Base-by-base conservation (phyloP, 2,113 vertebrate genomes). In the Australoheros scitulus region DNA sequence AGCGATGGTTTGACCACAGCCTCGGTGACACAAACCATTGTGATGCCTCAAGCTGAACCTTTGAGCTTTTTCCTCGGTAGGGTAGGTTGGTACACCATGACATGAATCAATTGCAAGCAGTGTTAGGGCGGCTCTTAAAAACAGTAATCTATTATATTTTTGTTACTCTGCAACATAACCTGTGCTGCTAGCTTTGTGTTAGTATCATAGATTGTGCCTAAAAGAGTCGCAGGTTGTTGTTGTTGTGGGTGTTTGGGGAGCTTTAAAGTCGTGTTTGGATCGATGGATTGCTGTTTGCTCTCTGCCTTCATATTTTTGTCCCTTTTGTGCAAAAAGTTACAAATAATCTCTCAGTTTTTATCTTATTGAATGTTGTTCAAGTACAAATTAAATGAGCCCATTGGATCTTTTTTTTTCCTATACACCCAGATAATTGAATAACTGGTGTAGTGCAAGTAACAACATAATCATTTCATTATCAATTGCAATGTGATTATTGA, bases 21-120 rank as follows among this genome's bases (percentile, higher is more conserved):
- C 26, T 0, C 5, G 0, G 3, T 13, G 43, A 52, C 2, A 22
- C 17, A 0, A 52, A 32, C 9, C 6, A 2, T 43, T 20, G 24
- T 0, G 65, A 50, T 29, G 50, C 17, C 7, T 70, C 43, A 13
- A 29, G 43, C 41, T 7, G 32, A 34, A 34, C 32, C 1, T 34
- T 5, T 6, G 32, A 34, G 32, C 5, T 34, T 34, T 34, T 6
- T 7, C 32, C 32, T 34, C 32, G 1, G 32, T 34, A 34, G 6
- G 6, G 8, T 9, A 9, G 36, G 36, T 2, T 38, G 36, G 36
- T 38, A 8, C 36, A 10, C 36, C 8, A 3, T 8, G 36, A 38
- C 8, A 3, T 10, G 8, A 38, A 10, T 38, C 36, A 38, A 7
- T 7, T 34, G 32, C 6, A 34, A 9, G 36, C 36, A 8, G 36